Percentiles rank a stretch among this genome's conserved stretches.
These are phyloP conservation scores for Aldabrachelys gigantea DNA, from an alignment of 2,113 vertebrate genomes.

Conservation along the genomic window DNA sequence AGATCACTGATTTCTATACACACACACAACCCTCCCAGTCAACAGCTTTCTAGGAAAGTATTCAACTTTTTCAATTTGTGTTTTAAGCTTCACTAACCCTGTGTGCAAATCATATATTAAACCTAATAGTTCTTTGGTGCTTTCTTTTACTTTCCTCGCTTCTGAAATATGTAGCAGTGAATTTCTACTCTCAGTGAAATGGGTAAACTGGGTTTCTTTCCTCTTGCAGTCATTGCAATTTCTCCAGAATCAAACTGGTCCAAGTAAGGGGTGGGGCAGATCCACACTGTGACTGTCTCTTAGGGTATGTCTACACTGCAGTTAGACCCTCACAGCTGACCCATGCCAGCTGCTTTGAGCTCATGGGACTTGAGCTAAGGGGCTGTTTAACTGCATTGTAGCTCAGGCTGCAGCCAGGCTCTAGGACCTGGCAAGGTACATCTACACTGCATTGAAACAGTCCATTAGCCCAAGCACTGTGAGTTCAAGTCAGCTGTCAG, in stretches of 20 bases:
- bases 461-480: no score
- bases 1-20: neutral
- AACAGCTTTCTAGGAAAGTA: neutral
- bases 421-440: no score
- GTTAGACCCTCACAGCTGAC: no score
- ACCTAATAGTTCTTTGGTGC: neutral
- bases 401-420: no score
- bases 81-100: neutral
- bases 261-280: neutral
- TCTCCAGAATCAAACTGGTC: neutral
- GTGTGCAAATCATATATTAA: neutral
- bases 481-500: no score
- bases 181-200: neutral
- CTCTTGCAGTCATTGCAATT: neutral
- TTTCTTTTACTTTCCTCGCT: neutral
- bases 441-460: no score
- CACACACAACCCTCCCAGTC: neutral
- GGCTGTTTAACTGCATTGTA: no score
- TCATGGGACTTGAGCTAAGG: no score
- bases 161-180: accelerated
- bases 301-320: no score
- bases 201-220: neutral
- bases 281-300: neutral
- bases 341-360: no score
- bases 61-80: neutral